Evolutionary conservation across 2,113 vertebrate species (phyloP).

Genomic region (Illadopsis cleaveri): DNA sequence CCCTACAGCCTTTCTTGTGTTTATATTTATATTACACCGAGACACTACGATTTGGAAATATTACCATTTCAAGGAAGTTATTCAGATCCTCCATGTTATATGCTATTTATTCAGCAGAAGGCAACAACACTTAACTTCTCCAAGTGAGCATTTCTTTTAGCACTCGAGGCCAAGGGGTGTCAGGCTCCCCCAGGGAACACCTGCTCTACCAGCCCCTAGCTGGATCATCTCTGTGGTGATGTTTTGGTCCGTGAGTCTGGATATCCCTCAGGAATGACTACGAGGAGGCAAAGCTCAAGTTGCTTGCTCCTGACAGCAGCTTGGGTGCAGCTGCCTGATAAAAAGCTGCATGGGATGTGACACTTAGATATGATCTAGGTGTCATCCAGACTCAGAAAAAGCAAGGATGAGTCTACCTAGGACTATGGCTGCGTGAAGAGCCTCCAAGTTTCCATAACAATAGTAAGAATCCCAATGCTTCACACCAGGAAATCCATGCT

Average conservation of each 20-base stretch:
- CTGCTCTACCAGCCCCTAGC: background rate
- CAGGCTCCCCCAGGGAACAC: accelerated
- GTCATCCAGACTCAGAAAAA: background rate
- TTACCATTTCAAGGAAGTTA: background rate
- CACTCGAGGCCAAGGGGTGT: background rate
- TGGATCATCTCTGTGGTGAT: background rate
- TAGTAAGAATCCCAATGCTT: background rate
- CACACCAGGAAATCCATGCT: background rate
- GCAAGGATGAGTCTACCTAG: background rate
- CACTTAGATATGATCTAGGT: background rate
- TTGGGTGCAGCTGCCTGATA: background rate
- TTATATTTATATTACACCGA: background rate
- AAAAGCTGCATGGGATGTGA: background rate
- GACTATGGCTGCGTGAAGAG: background rate
- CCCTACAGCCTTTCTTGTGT: background rate
- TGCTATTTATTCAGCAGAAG: background rate
- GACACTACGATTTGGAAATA: background rate
- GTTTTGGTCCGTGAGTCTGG: background rate
- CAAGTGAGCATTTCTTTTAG: accelerated
- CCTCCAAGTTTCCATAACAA: background rate
- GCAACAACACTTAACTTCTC: background rate
- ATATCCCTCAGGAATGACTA: background rate
- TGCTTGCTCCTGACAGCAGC: background rate
- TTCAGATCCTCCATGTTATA: background rate
- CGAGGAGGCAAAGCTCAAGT: background rate